Percentiles rank a stretch among this genome's conserved stretches.
Evolutionary conservation across 2,888 invertebrate species (phyloP).

Genomic region (Smittia aterrima): DNA sequence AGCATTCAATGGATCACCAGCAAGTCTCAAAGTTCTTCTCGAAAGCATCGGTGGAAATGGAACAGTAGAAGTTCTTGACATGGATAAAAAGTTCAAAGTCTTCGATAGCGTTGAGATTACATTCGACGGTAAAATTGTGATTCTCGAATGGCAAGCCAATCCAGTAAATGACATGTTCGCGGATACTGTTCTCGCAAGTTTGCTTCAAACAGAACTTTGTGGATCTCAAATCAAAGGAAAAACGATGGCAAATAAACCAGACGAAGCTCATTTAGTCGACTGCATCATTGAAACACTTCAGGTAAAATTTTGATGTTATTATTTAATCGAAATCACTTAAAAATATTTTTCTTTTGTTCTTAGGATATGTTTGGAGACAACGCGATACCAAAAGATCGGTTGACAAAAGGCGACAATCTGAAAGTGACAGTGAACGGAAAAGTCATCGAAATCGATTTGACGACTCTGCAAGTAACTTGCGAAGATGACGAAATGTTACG

Average conservation of each 20-base stretch:
- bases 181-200: conserved; percentile 86
- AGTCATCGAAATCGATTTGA: conserved; percentile 80
- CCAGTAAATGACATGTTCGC: conserved; percentile 98
- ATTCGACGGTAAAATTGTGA: conserved; percentile 77
- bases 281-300: conserved; percentile 54
- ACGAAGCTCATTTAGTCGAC: conserved; percentile 87
- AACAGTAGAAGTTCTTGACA: conserved; percentile 65
- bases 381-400: conserved; percentile 74
- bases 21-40: conserved; percentile 71
- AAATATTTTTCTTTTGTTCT: conserved; percentile 49
- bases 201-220: conserved; percentile 77
- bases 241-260: conserved; percentile 69
- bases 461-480: conserved; percentile 77
- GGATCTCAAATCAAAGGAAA: conserved; percentile 63
- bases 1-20: conserved; percentile 74
- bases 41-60: conserved; percentile 71
- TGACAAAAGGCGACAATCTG: conserved; percentile 86
- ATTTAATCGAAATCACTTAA: background rate
- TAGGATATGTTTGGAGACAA: conserved; percentile 96
- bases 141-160: conserved; percentile 92
- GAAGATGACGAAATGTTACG: conserved; percentile 76
- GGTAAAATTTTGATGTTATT: background rate
- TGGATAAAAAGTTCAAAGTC: conserved; percentile 72
- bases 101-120: conserved; percentile 81
- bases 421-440: conserved; percentile 82